Base-by-base conservation (phyloP, 2,888 invertebrate genomes). In the Dasypogon diadema region DNA sequence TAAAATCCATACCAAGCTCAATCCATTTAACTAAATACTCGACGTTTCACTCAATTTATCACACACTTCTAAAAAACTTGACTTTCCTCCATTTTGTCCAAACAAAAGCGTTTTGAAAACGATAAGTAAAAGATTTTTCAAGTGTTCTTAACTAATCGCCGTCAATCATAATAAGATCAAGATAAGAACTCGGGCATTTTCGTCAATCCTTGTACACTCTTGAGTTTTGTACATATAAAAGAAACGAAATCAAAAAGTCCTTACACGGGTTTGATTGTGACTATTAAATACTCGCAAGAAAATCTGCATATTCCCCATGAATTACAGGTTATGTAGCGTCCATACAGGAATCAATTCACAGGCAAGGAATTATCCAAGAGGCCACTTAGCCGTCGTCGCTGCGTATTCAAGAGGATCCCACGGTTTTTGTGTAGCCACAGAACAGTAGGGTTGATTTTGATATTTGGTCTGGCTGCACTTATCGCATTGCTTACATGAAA, bases 341-440 rank as follows among this genome's bases (percentile, higher is more conserved):
- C 48, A 48, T 12, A 4, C 10, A 37, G 26, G 37, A 60, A 14
- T 60, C 12, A 34, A 34, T 4, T 6, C 16, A 34, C 14, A 26
- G 2, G 16, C 16, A 60, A 60, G 37, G 16, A 60, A 74, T 55
- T 63, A 48, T 22, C 46, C 55, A 68, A 77, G 77, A 60, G 77
- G 77, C 77, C 77, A 76, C 77, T 77, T 60, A 74, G 30, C 72
- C 54, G 37, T 76, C 77, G 77, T 76, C 77, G 78, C 78, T 77
- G 75, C 74, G 75, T 75, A 24, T 30, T 60, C 70, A 75, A 78
- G 78, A 82, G 84, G 83, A 82, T 85, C 85, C 85, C 85, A 85
- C 85, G 84, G 85, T 84, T 83, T 79, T 76, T 85, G 84, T 85
- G 84, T 82, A 82, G 82, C 84, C 84, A 85, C 85, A 85, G 83